Evolutionary conservation across 1,140 invertebrate genomes (phyloP).

Genomic region (Caenorhabditis remanei): DNA sequence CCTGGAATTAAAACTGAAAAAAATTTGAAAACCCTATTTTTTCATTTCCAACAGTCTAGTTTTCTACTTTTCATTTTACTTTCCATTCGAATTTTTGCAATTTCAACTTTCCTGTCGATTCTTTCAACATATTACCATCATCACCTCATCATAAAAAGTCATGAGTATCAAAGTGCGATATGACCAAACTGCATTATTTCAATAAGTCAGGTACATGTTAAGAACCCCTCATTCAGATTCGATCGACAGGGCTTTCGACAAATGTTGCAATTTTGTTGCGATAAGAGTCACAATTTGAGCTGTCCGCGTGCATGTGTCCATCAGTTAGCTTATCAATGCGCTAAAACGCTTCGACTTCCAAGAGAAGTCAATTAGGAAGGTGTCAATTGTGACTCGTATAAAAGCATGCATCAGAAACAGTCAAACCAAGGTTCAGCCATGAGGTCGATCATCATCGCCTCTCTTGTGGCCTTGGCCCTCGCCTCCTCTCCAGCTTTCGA

Average conservation of each 20-base stretch:
- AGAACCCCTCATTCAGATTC: slow-evolving; percentile 30
- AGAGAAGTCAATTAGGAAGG: slow-evolving; percentile 22
- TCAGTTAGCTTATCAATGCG: slow-evolving; percentile 36
- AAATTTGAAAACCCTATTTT: neutral
- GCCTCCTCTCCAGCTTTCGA: slow-evolving; percentile 52
- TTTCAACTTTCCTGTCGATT: neutral
- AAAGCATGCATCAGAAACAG: neutral
- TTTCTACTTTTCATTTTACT: neutral
- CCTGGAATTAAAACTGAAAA: no score
- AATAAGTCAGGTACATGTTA: neutral
- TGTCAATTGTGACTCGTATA: slow-evolving; percentile 27
- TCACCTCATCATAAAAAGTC: slow-evolving; percentile 45
- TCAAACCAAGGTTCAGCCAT: slow-evolving; percentile 29
- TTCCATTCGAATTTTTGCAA: neutral
- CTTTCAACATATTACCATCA: neutral
- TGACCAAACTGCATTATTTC: slow-evolving; percentile 38
- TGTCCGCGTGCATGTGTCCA: neutral
- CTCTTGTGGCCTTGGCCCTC: slow-evolving; percentile 52
- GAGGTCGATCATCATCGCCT: slow-evolving; percentile 57
- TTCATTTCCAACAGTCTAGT: neutral
- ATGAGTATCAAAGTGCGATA: slow-evolving; percentile 44
- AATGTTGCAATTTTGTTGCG: slow-evolving; percentile 35
- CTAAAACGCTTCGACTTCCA: neutral
- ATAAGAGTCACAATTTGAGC: neutral
- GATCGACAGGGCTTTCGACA: slow-evolving; percentile 26